Conservation (phyloP, 2,797 vertebrate species). For the Meda fulgida region DNA sequence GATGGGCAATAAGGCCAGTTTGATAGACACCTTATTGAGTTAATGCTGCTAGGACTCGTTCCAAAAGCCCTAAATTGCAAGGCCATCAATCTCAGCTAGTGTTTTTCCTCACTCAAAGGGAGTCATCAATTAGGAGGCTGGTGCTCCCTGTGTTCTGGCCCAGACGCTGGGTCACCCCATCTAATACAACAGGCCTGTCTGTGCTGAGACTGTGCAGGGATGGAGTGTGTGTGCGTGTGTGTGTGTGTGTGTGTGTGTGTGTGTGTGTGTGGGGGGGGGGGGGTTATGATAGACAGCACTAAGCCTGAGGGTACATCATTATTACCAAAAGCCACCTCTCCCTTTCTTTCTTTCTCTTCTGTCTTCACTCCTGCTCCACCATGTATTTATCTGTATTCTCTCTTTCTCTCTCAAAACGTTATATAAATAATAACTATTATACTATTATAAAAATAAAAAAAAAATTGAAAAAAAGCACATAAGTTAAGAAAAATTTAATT, state of each 20-base stretch:
- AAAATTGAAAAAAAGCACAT: too few relatives aligned
- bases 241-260: too few relatives aligned
- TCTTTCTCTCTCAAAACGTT: too few relatives aligned
- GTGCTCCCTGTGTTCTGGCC: conserved; percentile 62
- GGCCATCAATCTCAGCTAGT: conserved; percentile 65
- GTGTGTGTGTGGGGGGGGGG: conserved; percentile 30
- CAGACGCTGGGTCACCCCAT: conserved; percentile 49
- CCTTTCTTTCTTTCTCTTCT: conserved; percentile 35
- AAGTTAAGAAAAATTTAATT: too few relatives aligned
- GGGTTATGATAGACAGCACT: conserved; percentile 40
- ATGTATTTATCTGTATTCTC: conserved; percentile 20
- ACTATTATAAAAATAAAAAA: too few relatives aligned
- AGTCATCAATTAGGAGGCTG: conserved; percentile 66
- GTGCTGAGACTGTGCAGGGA: conserved; percentile 61
- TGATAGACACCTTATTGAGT: conserved; percentile 81
- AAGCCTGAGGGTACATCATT: conserved; percentile 49
- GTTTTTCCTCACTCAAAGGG: conserved; percentile 64
- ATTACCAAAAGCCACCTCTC: conserved; percentile 40
- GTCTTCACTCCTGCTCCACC: neutral
- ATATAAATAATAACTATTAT: too few relatives aligned
- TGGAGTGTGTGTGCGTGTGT: too few relatives aligned
- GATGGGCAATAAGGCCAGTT: conserved; percentile 75
- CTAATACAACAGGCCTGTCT: conserved; percentile 61
- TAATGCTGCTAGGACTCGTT: conserved; percentile 75
- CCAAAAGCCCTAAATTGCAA: conserved; percentile 61